A percentile compares a stretch with the other conserved stretches of the same genome.
These are phyloP conservation scores for Gavia stellata DNA, from an alignment of 2,113 vertebrate genomes.

Conservation along the genomic window DNA sequence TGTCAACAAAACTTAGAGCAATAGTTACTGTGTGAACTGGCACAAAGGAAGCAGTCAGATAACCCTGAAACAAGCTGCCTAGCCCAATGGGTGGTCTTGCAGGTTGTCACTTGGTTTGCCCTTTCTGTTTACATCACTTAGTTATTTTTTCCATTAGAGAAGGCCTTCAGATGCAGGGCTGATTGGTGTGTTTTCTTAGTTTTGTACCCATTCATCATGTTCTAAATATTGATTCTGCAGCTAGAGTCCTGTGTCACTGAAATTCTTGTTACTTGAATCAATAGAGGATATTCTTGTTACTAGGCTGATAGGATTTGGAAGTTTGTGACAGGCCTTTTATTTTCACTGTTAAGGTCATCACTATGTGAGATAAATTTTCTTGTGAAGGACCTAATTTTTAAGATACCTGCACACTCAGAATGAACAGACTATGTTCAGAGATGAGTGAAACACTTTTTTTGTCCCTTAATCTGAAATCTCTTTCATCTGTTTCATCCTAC, in stretches of 20 bases:
- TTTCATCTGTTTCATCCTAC: neutral
- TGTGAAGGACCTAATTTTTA: neutral
- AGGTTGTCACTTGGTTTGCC: constrained; percentile 13
- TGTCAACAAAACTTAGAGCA: constrained; percentile 40
- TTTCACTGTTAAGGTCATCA: neutral
- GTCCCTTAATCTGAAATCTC: neutral
- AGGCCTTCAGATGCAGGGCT: neutral
- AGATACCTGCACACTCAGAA: neutral
- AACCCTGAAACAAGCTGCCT: neutral
- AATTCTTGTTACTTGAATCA: neutral
- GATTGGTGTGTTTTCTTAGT: constrained; percentile 43
- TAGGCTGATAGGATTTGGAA: neutral
- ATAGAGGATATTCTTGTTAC: neutral
- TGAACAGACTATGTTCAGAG: neutral
- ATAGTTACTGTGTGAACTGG: neutral
- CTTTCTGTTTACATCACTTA: constrained; percentile 52
- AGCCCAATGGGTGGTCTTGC: constrained; percentile 52
- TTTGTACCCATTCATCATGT: constrained; percentile 21
- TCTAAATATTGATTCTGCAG: constrained; percentile 47
- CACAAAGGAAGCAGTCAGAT: constrained; percentile 42
- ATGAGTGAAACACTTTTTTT: neutral
- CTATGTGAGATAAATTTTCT: neutral
- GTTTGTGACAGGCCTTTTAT: neutral
- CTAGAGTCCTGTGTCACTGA: neutral
- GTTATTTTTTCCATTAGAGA: constrained; percentile 52